Evolutionary conservation across 2,888 invertebrate genomes (phyloP).

Genomic region (Yponomeuta sedellus): DNA sequence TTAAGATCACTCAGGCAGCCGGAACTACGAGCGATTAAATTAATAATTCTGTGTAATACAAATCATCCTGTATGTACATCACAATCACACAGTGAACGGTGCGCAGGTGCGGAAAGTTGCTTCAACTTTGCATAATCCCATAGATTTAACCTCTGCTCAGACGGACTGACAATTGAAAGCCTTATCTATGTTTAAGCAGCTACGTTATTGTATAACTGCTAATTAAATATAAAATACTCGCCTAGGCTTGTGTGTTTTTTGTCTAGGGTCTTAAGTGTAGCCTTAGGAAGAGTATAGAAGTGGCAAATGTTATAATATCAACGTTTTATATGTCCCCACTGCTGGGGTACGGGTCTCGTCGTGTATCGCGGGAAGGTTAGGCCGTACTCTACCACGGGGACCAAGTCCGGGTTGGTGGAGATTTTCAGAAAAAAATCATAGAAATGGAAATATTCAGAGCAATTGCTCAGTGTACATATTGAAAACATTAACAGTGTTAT

Average conservation of each 20-base stretch:
- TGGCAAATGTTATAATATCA: neutral
- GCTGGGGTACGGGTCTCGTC: no score
- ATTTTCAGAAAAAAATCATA: no score
- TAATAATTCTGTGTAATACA: no score
- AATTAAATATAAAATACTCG: conserved; percentile 8
- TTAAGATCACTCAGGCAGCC: no score
- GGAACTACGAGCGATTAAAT: no score
- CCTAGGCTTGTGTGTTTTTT: neutral
- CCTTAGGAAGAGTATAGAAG: neutral
- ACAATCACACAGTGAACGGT: neutral
- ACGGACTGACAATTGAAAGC: conserved; percentile 1
- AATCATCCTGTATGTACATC: neutral
- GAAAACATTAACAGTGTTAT: no score
- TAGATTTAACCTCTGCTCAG: neutral
- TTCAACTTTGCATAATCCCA: conserved; percentile 12
- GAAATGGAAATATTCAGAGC: no score
- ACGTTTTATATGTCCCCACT: no score
- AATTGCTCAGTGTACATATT: no score
- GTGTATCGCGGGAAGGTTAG: no score
- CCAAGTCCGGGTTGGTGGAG: no score
- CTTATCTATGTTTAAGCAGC: neutral
- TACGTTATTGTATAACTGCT: neutral
- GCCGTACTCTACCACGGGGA: no score
- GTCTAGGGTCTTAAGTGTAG: neutral
- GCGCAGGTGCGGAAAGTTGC: neutral